These are phyloP conservation scores for Polymixis lichenea DNA, from an alignment of 2,888 invertebrate genomes.

Conservation along the genomic window DNA sequence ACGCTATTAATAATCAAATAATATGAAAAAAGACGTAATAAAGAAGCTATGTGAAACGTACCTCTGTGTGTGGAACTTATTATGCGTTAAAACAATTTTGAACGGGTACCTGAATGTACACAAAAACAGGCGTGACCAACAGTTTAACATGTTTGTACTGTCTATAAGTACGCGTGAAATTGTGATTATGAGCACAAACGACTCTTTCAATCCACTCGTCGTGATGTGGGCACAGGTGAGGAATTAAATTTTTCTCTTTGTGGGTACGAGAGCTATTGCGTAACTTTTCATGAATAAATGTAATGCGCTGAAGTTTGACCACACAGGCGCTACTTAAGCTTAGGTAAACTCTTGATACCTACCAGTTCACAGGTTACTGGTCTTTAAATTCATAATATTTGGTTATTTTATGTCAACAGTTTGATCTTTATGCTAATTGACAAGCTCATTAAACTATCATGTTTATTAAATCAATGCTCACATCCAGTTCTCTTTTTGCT, in stretches of 20 bases:
- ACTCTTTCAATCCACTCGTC: constrained; percentile 71
- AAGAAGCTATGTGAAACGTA: constrained; percentile 33
- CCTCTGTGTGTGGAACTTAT: constrained; percentile 38
- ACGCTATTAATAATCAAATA: constrained; percentile 28
- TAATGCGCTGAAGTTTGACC: neutral
- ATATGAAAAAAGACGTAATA: constrained; percentile 21
- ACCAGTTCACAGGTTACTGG: constrained; percentile 1
- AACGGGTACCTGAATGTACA: constrained; percentile 65
- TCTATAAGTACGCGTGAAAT: constrained; percentile 87
- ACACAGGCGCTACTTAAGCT: neutral
- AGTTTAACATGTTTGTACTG: constrained; percentile 84
- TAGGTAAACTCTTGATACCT: constrained; percentile 1
- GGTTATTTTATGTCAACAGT: constrained; percentile 20
- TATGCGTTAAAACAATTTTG: constrained; percentile 59
- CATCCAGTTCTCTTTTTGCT: constrained; percentile 19
- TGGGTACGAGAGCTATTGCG: neutral
- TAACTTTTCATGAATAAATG: constrained; percentile 18
- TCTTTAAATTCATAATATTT: constrained; percentile 10
- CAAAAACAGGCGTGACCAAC: constrained; percentile 85
- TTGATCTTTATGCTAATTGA: constrained; percentile 32
- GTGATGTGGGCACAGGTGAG: constrained; percentile 60
- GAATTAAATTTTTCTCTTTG: constrained; percentile 48
- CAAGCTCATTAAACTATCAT: constrained; percentile 28
- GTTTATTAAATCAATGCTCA: constrained; percentile 43
- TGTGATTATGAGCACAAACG: constrained; percentile 85